Evolutionary conservation across 2,888 invertebrate genomes (phyloP), one percentile per base, ranked within the genome.

Genomic region (Horisme vitalbata): DNA sequence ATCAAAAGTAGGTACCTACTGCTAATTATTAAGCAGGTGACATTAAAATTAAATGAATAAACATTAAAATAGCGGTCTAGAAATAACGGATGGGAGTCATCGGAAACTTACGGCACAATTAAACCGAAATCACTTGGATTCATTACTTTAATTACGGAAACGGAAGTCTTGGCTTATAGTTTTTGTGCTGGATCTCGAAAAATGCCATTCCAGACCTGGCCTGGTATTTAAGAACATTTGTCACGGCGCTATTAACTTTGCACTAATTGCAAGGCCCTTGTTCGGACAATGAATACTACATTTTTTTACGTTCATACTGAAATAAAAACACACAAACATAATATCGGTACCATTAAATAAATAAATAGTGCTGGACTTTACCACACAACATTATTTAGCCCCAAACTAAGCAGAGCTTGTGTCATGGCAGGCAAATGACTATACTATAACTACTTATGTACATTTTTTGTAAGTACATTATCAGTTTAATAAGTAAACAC

Each of bases 121-220:
- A 85, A 73, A 75, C 75, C 70, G 68, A 83, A 87, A 85, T 83
- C 83, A 73, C 69, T 77, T 65, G 41, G 69, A 74, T 77, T 83
- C 80, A 86, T 88, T 86, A 80, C 76, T 79, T 75, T 88, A 87
- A 86, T 87, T 77, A 79, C 80, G 86, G 88, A 87, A 85, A 79
- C 85, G 83, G 88, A 86, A 83, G 74, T 65, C 73, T 71, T 65
- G 63, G 62, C 61, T 68, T 69, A 69, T 67, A 70, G 68, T 74
- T 70, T 71, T 71, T 69, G 52, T 61, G 32, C 52, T 55, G 52
- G 61, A 63, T 64, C 59, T 59, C 61, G 55, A 63, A 66, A 73
- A 77, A 75, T 75, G 55, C 68, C 75, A 71, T 71, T 69, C 70
- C 69, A 58, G 59, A 68, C 62, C 62, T 68, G 56, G 57, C 61